Evolutionary conservation across 2,797 vertebrate genomes (phyloP).

Genomic region (Phylloscopus collybita): DNA sequence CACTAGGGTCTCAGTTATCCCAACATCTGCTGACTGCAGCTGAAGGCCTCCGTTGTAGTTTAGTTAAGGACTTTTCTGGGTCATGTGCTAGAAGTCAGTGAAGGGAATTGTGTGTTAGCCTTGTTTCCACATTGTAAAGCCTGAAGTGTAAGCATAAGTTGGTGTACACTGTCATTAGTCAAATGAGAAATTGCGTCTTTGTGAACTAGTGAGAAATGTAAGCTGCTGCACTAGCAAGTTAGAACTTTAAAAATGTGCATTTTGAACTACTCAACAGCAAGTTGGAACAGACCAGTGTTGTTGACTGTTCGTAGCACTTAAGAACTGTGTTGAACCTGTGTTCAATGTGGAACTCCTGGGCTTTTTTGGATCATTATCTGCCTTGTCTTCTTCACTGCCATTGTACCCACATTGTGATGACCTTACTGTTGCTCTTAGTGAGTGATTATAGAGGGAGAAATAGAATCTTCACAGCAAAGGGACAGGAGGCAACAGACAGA

Average conservation of each 20-base stretch:
- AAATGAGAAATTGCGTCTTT: background rate
- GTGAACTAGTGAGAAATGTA: background rate
- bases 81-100: background rate
- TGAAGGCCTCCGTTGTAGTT: background rate
- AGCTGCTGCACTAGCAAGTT: background rate
- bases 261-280: background rate
- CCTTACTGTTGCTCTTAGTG: background rate
- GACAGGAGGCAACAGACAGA: background rate
- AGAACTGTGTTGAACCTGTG: background rate
- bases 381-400: background rate
- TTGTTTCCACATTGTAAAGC: background rate
- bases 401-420: too few species aligned
- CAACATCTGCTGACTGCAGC: background rate
- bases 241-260: background rate
- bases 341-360: background rate
- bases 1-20: background rate
- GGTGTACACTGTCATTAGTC: background rate
- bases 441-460: background rate
- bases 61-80: background rate
- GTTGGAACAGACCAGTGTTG: rapidly evolving
- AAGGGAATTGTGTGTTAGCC: background rate
- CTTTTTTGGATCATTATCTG: background rate
- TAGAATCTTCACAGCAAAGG: background rate
- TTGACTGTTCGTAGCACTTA: background rate
- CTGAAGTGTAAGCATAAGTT: rapidly evolving